A percentile compares a stretch with the other conserved stretches of the same genome.
These are phyloP conservation scores for Pteronotus mesoamericanus DNA, from an alignment of 2,797 vertebrate genomes.

Conservation along the genomic window DNA sequence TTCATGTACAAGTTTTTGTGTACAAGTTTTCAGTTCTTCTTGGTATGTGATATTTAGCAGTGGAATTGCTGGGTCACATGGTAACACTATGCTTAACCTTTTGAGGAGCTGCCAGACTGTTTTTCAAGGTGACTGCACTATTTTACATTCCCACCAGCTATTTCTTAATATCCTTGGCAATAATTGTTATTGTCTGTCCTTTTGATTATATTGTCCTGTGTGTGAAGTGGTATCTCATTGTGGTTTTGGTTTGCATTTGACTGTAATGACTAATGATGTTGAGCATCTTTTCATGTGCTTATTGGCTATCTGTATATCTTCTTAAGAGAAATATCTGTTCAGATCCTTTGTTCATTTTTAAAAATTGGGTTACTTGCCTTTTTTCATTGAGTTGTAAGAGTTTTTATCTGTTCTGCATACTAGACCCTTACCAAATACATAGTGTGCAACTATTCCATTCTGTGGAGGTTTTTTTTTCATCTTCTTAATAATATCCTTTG, in stretches of 20 bases:
- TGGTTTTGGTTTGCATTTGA: background rate
- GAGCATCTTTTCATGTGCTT: background rate
- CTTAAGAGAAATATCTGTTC: background rate
- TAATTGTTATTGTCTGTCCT: background rate
- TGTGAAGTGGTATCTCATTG: background rate
- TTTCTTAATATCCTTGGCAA: background rate
- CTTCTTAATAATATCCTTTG: background rate
- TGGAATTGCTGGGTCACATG: background rate
- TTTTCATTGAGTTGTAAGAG: background rate
- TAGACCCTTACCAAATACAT: background rate
- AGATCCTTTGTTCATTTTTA: background rate
- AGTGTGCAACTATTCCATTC: background rate
- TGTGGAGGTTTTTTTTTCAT: background rate
- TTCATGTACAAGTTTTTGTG: background rate
- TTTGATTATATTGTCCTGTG: background rate
- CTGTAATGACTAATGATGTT: background rate
- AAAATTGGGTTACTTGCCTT: background rate
- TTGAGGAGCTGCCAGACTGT: background rate
- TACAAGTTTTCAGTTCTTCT: background rate
- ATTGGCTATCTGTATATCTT: background rate
- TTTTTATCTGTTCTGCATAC: background rate
- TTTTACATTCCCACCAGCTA: background rate
- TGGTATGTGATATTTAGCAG: background rate
- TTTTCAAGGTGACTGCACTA: background rate
- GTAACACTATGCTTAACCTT: background rate